Evolutionary conservation across 1,140 invertebrate genomes (phyloP), one percentile per base, ranked within the genome.

Genomic region (Telenomus remus): DNA sequence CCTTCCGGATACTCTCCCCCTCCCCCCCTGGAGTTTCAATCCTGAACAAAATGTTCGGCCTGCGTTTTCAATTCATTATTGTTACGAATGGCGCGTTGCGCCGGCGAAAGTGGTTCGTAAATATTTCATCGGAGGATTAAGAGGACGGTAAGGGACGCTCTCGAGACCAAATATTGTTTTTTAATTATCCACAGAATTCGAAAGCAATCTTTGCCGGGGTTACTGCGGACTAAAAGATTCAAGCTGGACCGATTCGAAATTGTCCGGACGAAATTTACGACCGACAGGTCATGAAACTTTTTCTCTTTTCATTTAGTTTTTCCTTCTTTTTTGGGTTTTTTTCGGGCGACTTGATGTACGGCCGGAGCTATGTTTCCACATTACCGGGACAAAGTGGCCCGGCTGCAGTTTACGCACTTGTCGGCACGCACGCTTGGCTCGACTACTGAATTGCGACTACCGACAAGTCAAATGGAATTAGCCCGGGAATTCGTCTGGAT

Each of bases 321-420:
- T 10, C 37, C 37, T 39, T 39, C 9, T 10, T 39, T 39, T 77
- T 63, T 63, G 59, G 44, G 50, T 63, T 56, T 46, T 35, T 5
- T 39, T 39, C 37, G 37, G 37, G 5, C 34, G 34, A 35, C 37
- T 27, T 27, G 37, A 39, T n/a, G 37, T 27, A 60, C 48, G 50
- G 74, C 63, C 59, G 59, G 77, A 54, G 68, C 79, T 80, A 84
- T 83, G 82, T 84, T 83, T 84, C 79, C 80, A 77, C 57, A 84
- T 84, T 82, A 84, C 19, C 71, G 77, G 64, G 72, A 72, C 76
- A 81, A 81, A 80, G 76, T 79, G 74, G 65, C 75, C 70, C 60
- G 66, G 68, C 66, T 72, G 72, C 63, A 65, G 76, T 81, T 81
- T 80, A 81, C 19, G 19, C 19, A 27, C 19, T 27, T 80, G 73